A percentile compares a stretch with the other conserved stretches of the same genome.
Evolutionary conservation across 2,113 vertebrate genomes (phyloP).

Genomic region (Epinephelus moara): DNA sequence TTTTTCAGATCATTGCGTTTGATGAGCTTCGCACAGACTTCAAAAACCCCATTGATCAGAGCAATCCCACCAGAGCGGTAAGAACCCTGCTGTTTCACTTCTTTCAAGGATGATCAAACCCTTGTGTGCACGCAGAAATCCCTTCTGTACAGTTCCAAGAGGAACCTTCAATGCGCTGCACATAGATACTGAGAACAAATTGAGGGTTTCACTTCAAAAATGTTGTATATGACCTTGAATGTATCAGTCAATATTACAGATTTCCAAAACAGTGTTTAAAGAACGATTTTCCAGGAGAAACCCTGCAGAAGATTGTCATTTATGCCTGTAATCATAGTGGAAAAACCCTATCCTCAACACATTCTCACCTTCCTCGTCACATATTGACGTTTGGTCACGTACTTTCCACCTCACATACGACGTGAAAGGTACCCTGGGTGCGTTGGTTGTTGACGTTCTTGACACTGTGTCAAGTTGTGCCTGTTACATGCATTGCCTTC

Average conservation of each 20-base stretch:
- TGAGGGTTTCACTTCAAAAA: neutral
- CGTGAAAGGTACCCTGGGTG: no score
- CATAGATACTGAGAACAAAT: neutral
- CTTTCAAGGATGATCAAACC: conserved; percentile 57
- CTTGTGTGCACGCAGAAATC: conserved; percentile 17
- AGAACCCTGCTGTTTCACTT: conserved; percentile 75
- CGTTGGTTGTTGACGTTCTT: no score
- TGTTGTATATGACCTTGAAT: neutral
- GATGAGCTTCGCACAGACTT: conserved; percentile 98
- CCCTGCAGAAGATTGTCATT: no score
- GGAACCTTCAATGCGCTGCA: conserved; percentile 7
- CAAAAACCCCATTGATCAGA: conserved; percentile 98
- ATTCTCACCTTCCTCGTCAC: no score
- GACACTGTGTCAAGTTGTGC: no score
- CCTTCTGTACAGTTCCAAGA: conserved; percentile 18
- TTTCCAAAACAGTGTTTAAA: neutral
- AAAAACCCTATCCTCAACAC: no score
- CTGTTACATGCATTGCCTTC: no score
- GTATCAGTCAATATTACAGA: neutral
- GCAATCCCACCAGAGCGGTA: conserved; percentile 97
- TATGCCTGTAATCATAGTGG: neutral
- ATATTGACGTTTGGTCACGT: no score
- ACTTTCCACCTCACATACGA: no score
- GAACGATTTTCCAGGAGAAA: neutral
- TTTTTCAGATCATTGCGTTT: conserved; percentile 95